Percentiles rank a stretch among this genome's conserved stretches.
Evolutionary conservation across 2,888 invertebrate species (phyloP).

Genomic region (Eustalomyia histrio): DNA sequence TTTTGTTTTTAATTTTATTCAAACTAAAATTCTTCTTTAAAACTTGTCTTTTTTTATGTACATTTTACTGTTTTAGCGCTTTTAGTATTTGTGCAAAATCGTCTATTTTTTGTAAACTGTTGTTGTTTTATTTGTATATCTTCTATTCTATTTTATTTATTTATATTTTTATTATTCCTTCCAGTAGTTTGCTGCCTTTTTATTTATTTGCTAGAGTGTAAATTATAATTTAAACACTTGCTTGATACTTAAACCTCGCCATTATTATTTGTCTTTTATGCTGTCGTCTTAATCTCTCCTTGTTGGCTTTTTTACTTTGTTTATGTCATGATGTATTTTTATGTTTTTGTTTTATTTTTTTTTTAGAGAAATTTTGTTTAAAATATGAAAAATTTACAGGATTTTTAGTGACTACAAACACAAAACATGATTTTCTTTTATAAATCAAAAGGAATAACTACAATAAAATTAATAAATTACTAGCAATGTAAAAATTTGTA

Average conservation of each 20-base stretch:
- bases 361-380: conserved; percentile 14
- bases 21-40: too few species aligned
- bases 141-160: conserved; percentile 13
- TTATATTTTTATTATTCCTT: conserved; percentile 8
- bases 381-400: neutral
- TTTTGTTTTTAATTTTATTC: too few species aligned
- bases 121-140: neutral
- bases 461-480: too few species aligned
- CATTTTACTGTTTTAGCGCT: too few species aligned
- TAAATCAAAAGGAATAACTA: too few species aligned
- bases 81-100: too few species aligned
- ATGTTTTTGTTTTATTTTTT: too few species aligned
- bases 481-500: too few species aligned
- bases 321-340: conserved; percentile 37
- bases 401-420: too few species aligned
- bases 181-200: neutral
- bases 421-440: too few species aligned
- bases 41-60: too few species aligned
- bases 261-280: conserved; percentile 68
- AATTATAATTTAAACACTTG: conserved; percentile 66
- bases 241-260: conserved; percentile 62
- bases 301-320: conserved; percentile 61
- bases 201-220: conserved; percentile 44
- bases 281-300: conserved; percentile 66
- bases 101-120: too few species aligned